Evolutionary conservation across 1,140 invertebrate species (phyloP).

Genomic region (Hestina assimilis): DNA sequence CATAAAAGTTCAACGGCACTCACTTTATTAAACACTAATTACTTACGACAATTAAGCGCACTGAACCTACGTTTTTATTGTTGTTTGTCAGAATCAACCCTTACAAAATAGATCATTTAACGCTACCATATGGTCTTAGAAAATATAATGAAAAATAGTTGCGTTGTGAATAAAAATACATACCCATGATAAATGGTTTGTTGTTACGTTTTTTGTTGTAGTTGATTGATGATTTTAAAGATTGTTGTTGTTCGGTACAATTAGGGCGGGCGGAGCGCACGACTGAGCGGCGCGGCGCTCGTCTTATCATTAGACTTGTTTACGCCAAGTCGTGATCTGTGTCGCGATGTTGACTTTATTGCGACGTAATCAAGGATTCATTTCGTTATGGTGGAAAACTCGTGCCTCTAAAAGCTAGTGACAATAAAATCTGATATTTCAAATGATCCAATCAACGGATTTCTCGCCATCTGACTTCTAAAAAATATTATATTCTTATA

Average conservation of each 20-base stretch:
- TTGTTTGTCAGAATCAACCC: not conserved
- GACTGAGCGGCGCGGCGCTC: constrained; percentile 52
- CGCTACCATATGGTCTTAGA: constrained; percentile 23
- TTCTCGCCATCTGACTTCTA: too few species aligned
- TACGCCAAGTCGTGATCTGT: constrained; percentile 54
- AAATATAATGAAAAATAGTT: not conserved
- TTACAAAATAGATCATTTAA: not conserved
- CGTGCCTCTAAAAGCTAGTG: constrained; percentile 7
- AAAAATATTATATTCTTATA: too few species aligned
- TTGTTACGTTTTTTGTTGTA: constrained; percentile 9
- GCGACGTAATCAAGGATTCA: constrained; percentile 49
- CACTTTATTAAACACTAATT: constrained; percentile 17
- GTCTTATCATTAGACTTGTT: constrained; percentile 70
- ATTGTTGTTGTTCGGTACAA: constrained; percentile 38
- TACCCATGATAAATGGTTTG: constrained; percentile 36
- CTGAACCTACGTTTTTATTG: not conserved
- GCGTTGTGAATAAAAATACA: constrained; percentile 17
- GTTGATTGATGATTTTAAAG: constrained; percentile 8
- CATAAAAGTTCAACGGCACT: constrained; percentile 27
- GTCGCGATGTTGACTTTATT: constrained; percentile 59
- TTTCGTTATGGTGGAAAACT: constrained; percentile 22
- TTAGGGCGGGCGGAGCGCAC: constrained; percentile 54
- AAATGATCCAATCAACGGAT: too few species aligned
- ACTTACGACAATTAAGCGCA: not conserved
- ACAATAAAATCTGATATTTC: constrained; percentile 21